Conservation (phyloP, 2,888 invertebrate species). For the Encarsia formosa region DNA sequence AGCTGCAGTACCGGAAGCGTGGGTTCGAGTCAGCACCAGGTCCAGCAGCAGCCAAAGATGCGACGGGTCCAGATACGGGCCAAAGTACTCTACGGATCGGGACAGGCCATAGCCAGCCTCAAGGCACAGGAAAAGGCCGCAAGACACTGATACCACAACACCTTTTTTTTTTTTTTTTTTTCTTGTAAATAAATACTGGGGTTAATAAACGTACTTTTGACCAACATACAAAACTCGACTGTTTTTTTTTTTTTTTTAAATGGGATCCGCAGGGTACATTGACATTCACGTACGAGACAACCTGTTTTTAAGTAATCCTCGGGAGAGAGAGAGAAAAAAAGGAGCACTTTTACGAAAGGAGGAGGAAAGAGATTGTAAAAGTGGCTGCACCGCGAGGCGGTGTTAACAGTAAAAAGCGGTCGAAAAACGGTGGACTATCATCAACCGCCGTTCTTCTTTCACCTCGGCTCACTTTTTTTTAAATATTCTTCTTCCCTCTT, state of each 20-base stretch:
- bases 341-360: background rate
- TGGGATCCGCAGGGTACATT: background rate
- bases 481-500: too few relatives aligned
- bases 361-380: background rate
- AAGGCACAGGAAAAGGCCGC: slow-evolving; percentile 46
- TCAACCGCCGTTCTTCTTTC: too few relatives aligned
- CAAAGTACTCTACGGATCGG: slow-evolving; percentile 45
- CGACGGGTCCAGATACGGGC: slow-evolving; percentile 43
- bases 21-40: slow-evolving; percentile 6
- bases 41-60: slow-evolving; percentile 28
- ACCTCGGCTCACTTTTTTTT: too few relatives aligned
- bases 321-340: background rate
- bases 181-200: too few relatives aligned
- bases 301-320: background rate
- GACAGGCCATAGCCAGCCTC: slow-evolving; percentile 44
- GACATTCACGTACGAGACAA: too few relatives aligned
- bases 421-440: too few relatives aligned
- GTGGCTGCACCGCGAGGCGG: too few relatives aligned
- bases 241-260: background rate
- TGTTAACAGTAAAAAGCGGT: too few relatives aligned
- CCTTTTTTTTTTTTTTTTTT: too few relatives aligned
- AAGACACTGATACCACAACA: slow-evolving; percentile 34
- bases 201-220: too few relatives aligned
- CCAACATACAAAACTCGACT: too few relatives aligned
- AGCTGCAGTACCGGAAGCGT: slow-evolving; percentile 5